Evolutionary conservation across 2,888 invertebrate species (phyloP), one percentile per base, ranked within the genome.

Genomic region (Eupithecia dodoneata): DNA sequence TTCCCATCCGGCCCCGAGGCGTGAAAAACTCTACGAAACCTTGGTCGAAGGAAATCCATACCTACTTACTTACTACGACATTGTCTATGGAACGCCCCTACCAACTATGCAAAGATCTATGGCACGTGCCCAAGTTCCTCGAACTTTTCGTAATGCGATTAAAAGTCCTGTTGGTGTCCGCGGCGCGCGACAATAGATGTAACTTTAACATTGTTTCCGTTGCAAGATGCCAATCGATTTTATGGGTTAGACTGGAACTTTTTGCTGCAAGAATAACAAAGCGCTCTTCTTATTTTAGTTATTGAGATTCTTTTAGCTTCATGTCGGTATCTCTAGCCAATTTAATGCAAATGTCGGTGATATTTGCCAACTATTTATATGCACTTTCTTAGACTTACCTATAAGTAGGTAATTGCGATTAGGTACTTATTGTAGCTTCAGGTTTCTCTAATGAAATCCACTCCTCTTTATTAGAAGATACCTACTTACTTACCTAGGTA

Each of bases 181-280:
- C 84, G 81, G 79, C 83, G 79, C 83, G 83, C 88, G 84, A 88
- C 88, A 89, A 90, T 90, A 87, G 89, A 89, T 89, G 90, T 87
- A 86, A 89, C 88, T 90, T 90, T 88, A 89, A 89, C 89, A 85
- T 89, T 88, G 89, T 90, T 89, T 89, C 83, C 84, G 83, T 85
- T 84, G 74, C 77, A 76, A 78, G 78, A 78, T 76, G 76, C 76
- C 79, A 79, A 79, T 79, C 76, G 79, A 79, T 79, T 79, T 79
- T 76, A 79, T 73, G 74, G 74, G 76, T 72, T 74, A 41, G 55
- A 70, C 72, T 72, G 65, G 45, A 77, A 77, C 75, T 76, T 77
- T 71, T 15, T 69, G 42, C 67, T 9, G 65, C 52, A 47, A 49
- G 49, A 69, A 77, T 66, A 70, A 70, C 55, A 44, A n/a, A 49